Evolutionary conservation across 2,113 vertebrate species (phyloP).

Genomic region (Laticauda laticaudata): DNA sequence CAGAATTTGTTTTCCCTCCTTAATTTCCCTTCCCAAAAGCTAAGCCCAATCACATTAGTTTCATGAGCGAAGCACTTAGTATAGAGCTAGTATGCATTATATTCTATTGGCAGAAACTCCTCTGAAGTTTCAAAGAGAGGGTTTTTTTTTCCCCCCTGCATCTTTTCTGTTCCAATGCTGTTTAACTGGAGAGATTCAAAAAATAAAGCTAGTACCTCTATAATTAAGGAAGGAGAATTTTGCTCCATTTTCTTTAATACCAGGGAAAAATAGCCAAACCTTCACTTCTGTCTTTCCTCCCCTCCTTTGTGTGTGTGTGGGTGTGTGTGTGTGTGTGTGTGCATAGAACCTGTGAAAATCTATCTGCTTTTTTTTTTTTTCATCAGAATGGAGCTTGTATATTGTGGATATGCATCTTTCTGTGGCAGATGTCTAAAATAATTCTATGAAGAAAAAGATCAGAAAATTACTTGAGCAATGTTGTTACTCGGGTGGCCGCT

Average conservation of each 20-base stretch:
- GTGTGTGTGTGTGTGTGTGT: not conserved
- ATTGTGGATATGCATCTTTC: not conserved
- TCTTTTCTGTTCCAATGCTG: not conserved
- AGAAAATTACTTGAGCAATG: not conserved
- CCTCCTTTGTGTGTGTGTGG: too few relatives aligned
- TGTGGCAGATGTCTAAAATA: not conserved
- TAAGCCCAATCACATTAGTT: too few relatives aligned
- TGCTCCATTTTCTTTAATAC: not conserved
- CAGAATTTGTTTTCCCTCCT: too few relatives aligned
- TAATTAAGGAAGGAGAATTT: not conserved
- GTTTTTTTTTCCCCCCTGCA: accelerated
- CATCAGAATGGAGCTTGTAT: not conserved
- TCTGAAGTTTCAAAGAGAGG: too few relatives aligned
- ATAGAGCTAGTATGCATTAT: not conserved
- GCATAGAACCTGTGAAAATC: not conserved
- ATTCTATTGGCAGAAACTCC: not conserved
- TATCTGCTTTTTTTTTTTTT: not conserved
- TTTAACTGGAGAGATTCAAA: not conserved
- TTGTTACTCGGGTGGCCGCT: not conserved
- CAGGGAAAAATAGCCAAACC: not conserved
- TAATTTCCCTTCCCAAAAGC: too few relatives aligned
- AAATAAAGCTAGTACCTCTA: not conserved
- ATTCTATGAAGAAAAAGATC: not conserved
- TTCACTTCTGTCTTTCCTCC: not conserved
- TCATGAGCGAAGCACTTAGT: too few relatives aligned